phyloP scores from a whole-genome alignment of 2,888 invertebrate species.

The Tetrapedia diversipes region DNA sequence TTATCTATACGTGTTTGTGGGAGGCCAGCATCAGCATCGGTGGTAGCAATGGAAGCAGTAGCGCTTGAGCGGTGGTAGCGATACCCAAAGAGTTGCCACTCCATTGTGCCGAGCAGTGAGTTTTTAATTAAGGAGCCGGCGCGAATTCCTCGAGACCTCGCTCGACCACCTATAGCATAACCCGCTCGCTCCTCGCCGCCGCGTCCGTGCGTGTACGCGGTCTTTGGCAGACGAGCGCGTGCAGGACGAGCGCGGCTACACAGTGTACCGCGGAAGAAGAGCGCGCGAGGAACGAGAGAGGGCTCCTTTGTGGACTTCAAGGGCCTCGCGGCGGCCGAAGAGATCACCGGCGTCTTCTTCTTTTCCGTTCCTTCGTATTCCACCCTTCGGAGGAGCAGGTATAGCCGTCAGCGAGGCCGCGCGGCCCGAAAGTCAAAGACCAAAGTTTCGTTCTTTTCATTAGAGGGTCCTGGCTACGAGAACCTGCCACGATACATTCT shows the following conservation, averaged over 20 bases:
- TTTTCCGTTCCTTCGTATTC: conserved; percentile 58
- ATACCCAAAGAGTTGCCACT: conserved; percentile 79
- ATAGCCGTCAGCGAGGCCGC: conserved; percentile 61
- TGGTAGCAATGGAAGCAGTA: conserved; percentile 35
- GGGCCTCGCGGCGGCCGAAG: conserved; percentile 65
- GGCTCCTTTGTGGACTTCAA: conserved; percentile 68
- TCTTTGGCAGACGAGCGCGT: conserved; percentile 32
- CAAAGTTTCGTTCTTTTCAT: conserved; percentile 75
- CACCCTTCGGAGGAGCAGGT: conserved; percentile 61
- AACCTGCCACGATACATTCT: conserved; percentile 71
- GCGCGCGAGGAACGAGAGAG: conserved; percentile 12
- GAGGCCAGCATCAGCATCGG: conserved; percentile 47
- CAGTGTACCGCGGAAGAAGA: conserved; percentile 39
- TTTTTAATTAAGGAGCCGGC: conserved; percentile 80
- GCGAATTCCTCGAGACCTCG: conserved; percentile 76
- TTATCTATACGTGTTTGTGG: conserved; percentile 57
- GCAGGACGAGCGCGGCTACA: conserved; percentile 29
- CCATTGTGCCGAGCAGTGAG: conserved; percentile 79
- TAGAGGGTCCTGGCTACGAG: conserved; percentile 67
- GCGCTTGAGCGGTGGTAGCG: conserved; percentile 33
- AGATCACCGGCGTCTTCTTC: conserved; percentile 56
- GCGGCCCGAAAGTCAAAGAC: conserved; percentile 72
- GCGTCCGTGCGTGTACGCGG: conserved; percentile 34
- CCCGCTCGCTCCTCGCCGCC: conserved; percentile 13
- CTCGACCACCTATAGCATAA: conserved; percentile 46